phyloP scores from a whole-genome alignment of 2,113 vertebrate species.

The Chaetodon auriga region DNA sequence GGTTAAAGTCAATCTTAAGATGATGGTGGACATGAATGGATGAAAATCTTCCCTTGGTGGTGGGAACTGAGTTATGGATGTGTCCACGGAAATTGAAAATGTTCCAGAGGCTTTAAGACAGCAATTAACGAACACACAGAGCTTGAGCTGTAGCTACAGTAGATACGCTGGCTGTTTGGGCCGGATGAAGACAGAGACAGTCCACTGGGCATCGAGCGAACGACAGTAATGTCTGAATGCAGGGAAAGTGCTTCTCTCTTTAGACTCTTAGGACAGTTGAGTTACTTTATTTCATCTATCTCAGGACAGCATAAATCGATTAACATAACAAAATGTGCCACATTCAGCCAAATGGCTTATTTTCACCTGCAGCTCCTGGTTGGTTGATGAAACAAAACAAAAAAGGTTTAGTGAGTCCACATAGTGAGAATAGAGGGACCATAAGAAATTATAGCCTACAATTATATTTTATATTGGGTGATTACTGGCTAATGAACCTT shows the following conservation, averaged over 20 bases:
- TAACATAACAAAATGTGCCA: too few species aligned
- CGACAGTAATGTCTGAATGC: too few species aligned
- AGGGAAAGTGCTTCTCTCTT: too few species aligned
- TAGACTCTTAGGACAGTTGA: too few species aligned
- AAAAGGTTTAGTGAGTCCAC: background rate
- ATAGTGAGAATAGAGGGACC: constrained; percentile 3
- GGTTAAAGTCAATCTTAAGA: background rate
- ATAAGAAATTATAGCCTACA: constrained; percentile 63
- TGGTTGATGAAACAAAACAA: background rate
- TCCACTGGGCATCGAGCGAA: too few species aligned
- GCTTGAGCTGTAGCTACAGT: background rate
- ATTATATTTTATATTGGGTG: constrained; percentile 69
- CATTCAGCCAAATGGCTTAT: too few species aligned
- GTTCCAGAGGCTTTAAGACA: background rate
- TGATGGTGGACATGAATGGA: too few species aligned
- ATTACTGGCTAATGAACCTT: constrained; percentile 73
- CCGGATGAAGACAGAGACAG: too few species aligned
- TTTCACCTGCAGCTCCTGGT: too few species aligned
- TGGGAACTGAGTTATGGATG: background rate
- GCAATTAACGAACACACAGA: constrained; percentile 3
- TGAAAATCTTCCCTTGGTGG: background rate
- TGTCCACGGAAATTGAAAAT: background rate
- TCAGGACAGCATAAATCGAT: too few species aligned
- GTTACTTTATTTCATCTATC: too few species aligned
- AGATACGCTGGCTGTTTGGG: too few species aligned